These are phyloP conservation scores for Sylvicola fuscatus DNA, from an alignment of 2,888 invertebrate genomes.

Conservation along the genomic window DNA sequence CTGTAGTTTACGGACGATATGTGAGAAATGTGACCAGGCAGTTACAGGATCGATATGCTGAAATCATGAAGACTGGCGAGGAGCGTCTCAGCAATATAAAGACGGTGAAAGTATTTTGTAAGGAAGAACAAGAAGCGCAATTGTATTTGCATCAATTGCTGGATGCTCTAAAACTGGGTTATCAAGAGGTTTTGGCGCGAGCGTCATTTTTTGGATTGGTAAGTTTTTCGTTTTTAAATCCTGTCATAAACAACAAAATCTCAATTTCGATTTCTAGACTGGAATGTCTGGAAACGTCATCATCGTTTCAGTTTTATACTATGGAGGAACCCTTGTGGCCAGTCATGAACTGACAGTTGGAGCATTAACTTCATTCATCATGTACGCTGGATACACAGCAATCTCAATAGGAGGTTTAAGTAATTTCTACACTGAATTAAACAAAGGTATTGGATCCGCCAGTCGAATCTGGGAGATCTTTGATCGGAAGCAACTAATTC, in stretches of 20 bases:
- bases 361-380: conserved; percentile 75
- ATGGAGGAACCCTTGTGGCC: conserved; percentile 76
- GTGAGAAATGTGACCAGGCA: conserved; percentile 64
- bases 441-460: conserved; percentile 84
- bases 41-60: conserved; percentile 50
- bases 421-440: conserved; percentile 83
- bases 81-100: conserved; percentile 80
- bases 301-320: conserved; percentile 77
- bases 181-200: conserved; percentile 69
- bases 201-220: conserved; percentile 85
- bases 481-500: conserved; percentile 59
- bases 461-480: conserved; percentile 76
- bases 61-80: conserved; percentile 55
- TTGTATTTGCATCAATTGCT: conserved; percentile 45
- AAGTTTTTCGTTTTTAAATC: conserved; percentile 10
- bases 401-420: conserved; percentile 79
- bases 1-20: conserved; percentile 64
- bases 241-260: too few relatives aligned
- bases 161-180: conserved; percentile 53
- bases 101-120: conserved; percentile 83
- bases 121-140: conserved; percentile 56
- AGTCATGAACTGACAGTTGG: conserved; percentile 62
- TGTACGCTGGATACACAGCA: conserved; percentile 88
- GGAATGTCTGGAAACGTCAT: conserved; percentile 80
- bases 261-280: conserved; percentile 29